Percentiles rank a stretch among this genome's conserved stretches.
Conservation (phyloP, 2,888 invertebrate genomes). For the Dugesia japonica region DNA sequence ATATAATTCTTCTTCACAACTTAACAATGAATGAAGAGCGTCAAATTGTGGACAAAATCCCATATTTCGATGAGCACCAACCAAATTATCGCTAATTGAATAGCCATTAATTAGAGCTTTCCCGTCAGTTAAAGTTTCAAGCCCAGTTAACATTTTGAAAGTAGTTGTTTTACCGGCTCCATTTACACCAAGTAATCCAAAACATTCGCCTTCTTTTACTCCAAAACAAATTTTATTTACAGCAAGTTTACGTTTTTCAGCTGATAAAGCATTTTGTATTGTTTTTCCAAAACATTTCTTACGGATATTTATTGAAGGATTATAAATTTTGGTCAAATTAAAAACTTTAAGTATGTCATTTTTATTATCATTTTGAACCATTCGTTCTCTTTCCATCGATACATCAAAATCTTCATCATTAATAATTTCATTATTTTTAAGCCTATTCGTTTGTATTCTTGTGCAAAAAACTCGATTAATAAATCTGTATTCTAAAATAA, state of each 20-base stretch:
- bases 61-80: conserved; percentile 59
- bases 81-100: conserved; percentile 49
- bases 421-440: not conserved
- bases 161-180: conserved; percentile 77
- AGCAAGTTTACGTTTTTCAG: conserved; percentile 35
- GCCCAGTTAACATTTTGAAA: conserved; percentile 56
- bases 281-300: not conserved
- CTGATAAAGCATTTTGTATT: not conserved
- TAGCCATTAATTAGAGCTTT: conserved; percentile 40
- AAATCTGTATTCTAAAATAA: conserved; percentile 50
- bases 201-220: conserved; percentile 55
- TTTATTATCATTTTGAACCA: not conserved
- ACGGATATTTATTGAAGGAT: not conserved
- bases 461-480: not conserved
- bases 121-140: not conserved
- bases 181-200: conserved; percentile 66
- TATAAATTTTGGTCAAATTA: not conserved
- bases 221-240: conserved; percentile 42
- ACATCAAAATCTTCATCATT: conserved; percentile 49
- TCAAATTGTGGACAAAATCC: conserved; percentile 82
- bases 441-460: not conserved
- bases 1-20: conserved; percentile 60
- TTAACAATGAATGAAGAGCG: conserved; percentile 63
- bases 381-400: not conserved
- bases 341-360: not conserved